These are phyloP conservation scores for Hipposideros armiger DNA, from an alignment of 2,113 vertebrate genomes.

Conservation along the genomic window DNA sequence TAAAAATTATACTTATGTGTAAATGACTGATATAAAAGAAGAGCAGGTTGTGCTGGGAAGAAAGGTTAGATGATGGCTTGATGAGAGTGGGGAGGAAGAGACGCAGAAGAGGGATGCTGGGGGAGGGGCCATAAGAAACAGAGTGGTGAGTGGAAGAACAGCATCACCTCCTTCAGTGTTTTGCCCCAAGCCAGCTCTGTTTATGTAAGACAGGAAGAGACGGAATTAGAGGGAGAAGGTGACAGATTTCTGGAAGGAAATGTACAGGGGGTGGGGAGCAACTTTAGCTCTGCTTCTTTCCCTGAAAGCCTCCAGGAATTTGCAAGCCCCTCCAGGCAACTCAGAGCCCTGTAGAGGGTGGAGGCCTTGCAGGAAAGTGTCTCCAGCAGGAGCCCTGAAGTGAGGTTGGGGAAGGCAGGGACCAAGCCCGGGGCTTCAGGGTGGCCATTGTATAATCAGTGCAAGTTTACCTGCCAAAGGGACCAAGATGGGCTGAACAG, in stretches of 20 bases:
- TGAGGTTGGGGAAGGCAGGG: neutral
- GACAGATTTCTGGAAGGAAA: neutral
- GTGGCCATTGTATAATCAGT: neutral
- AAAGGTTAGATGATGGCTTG: neutral
- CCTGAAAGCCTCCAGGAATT: neutral
- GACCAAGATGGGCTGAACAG: neutral
- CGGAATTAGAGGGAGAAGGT: neutral
- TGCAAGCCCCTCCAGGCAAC: neutral
- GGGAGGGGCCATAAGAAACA: neutral
- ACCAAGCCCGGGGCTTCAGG: neutral
- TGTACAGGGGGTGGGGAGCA: neutral
- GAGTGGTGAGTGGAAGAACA: neutral
- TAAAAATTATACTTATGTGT: slow-evolving; percentile 17
- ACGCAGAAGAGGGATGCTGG: neutral
- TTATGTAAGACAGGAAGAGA: neutral
- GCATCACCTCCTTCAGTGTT: neutral
- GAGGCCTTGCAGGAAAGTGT: neutral
- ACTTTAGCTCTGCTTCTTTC: neutral
- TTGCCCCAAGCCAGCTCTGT: neutral
- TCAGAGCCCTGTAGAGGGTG: neutral
- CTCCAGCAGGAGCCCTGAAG: neutral
- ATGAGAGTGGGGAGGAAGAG: neutral
- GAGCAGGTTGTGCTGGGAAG: neutral
- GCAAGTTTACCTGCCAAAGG: neutral
- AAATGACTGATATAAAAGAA: neutral